A percentile compares a stretch with the other conserved stretches of the same genome.
Evolutionary conservation across 2,113 vertebrate genomes (phyloP).

Genomic region (Vulpes vulpes): DNA sequence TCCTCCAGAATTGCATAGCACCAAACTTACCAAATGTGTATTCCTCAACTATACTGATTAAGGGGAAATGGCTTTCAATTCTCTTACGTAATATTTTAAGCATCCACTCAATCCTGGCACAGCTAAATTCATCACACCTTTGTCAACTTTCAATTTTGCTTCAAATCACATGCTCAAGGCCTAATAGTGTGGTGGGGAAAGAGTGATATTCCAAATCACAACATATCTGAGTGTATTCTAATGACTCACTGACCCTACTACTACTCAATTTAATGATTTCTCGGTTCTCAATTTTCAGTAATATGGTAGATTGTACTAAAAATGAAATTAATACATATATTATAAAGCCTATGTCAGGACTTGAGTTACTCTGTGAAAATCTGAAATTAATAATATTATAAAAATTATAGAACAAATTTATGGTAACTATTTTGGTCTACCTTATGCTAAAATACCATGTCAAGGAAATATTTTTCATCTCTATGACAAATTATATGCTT

Average conservation of each 20-base stretch:
- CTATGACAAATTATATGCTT: background rate
- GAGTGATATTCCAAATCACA: background rate
- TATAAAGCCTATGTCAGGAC: background rate
- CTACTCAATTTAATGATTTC: background rate
- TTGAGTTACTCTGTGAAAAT: background rate
- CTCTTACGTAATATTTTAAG: background rate
- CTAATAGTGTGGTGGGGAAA: background rate
- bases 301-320: background rate
- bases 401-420: background rate
- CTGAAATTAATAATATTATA: conserved; percentile 27
- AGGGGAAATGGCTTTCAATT: background rate
- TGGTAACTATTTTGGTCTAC: background rate
- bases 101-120: background rate
- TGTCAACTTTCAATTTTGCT: background rate
- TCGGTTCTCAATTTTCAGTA: background rate
- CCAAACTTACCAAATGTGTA: background rate
- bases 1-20: background rate
- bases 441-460: background rate
- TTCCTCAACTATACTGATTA: background rate
- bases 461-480: background rate
- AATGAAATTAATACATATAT: background rate
- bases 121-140: background rate
- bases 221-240: background rate
- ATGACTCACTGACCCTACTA: background rate
- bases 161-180: background rate